Percentiles rank a stretch among this genome's conserved stretches.
Evolutionary conservation across 2,888 invertebrate genomes (phyloP).

Genomic region (Ctenicera cuprea): DNA sequence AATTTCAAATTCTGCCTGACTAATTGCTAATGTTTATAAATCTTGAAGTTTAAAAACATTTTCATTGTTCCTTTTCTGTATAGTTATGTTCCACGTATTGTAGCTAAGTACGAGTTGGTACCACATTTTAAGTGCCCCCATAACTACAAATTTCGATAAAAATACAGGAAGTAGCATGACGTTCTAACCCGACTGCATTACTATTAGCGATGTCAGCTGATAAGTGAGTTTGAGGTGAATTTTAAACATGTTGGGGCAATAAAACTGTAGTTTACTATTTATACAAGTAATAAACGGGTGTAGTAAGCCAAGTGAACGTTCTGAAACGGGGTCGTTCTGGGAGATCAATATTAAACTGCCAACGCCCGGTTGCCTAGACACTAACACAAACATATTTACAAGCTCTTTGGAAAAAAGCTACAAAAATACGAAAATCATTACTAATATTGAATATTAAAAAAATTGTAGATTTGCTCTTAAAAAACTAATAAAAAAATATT

Average conservation of each 20-base stretch:
- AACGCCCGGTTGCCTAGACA: slow-evolving; percentile 56
- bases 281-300: slow-evolving; percentile 53
- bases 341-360: slow-evolving; percentile 55
- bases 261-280: slow-evolving; percentile 46
- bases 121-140: background rate
- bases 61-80: too few species aligned
- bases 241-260: slow-evolving; percentile 28
- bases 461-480: background rate
- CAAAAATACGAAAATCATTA: background rate
- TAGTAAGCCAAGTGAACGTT: slow-evolving; percentile 55
- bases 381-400: slow-evolving; percentile 53
- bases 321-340: slow-evolving; percentile 55
- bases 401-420: slow-evolving; percentile 3
- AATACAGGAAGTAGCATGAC: slow-evolving; percentile 4
- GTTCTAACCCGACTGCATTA: slow-evolving; percentile 16
- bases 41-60: too few species aligned
- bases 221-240: slow-evolving; percentile 33
- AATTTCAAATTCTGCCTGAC: too few species aligned
- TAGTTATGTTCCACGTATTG: too few species aligned
- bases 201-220: slow-evolving; percentile 28
- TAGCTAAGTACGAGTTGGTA: too few species aligned
- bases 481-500: too few species aligned
- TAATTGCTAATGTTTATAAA: too few species aligned
- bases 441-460: too few species aligned
- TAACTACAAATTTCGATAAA: background rate